Evolutionary conservation across 2,888 invertebrate species (phyloP).

Genomic region (Phytoseiulus persimilis): DNA sequence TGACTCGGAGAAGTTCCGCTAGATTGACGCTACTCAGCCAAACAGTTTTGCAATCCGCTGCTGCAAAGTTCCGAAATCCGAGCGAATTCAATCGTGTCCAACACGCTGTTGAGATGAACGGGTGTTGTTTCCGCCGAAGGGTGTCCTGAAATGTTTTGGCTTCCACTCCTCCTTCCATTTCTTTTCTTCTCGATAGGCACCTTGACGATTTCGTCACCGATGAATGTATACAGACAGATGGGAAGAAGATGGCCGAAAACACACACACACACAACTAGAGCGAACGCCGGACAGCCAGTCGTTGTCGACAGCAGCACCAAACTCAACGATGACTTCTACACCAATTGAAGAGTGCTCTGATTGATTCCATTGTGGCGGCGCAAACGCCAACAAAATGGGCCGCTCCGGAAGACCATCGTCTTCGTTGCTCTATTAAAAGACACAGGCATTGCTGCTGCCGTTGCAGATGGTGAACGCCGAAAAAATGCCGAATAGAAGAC

Average conservation of each 20-base stretch:
- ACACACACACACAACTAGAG: not conserved
- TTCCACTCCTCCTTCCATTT: not conserved
- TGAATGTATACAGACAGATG: not conserved
- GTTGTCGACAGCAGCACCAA: not conserved
- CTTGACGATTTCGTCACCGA: conserved; percentile 5
- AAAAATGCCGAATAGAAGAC: not conserved
- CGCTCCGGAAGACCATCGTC: not conserved
- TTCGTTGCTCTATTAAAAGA: not conserved
- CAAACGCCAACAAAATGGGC: not conserved
- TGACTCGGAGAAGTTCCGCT: not conserved
- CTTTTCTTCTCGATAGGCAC: not conserved
- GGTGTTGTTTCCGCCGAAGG: not conserved
- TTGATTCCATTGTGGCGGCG: not conserved
- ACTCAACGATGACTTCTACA: not conserved
- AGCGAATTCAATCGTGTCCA: not conserved
- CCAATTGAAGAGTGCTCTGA: not conserved
- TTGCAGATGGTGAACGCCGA: not conserved
- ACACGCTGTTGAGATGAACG: not conserved
- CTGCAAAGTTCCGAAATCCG: not conserved
- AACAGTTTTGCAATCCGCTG: not conserved
- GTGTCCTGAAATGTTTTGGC: not conserved
- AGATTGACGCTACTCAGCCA: not conserved
- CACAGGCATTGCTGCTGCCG: not conserved
- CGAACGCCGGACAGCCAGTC: not conserved
- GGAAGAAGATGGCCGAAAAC: not conserved